Percentiles rank a stretch among this genome's conserved stretches.
Conservation (phyloP, 2,797 vertebrate species). For the Rhinichthys osculus region DNA sequence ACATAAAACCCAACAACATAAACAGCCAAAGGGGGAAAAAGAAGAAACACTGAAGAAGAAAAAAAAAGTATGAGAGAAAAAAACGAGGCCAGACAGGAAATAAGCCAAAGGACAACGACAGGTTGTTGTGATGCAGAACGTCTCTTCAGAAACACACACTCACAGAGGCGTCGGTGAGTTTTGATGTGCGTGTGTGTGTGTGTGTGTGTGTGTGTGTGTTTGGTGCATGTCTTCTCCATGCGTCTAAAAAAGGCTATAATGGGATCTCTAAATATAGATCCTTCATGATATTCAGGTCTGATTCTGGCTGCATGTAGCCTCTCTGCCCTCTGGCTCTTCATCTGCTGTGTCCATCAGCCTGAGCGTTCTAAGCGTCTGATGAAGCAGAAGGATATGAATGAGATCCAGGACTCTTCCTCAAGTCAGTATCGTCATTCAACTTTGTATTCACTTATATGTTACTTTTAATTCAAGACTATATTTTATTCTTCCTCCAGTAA, state of each 20-base stretch:
- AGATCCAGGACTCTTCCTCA: constrained; percentile 16
- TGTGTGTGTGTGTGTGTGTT: constrained; percentile 6
- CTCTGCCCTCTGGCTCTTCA: constrained; percentile 46
- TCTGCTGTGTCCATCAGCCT: constrained; percentile 48
- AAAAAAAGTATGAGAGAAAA: background rate
- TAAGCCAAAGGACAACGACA: constrained; percentile 8
- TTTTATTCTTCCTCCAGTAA: background rate
- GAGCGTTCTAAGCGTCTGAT: constrained; percentile 8
- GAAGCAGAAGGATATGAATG: constrained; percentile 14
- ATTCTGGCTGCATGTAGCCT: constrained; percentile 38
- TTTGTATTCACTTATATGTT: background rate
- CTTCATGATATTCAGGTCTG: constrained; percentile 48
- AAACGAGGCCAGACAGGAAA: constrained; percentile 10
- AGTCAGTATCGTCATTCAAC: background rate
- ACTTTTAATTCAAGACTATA: background rate
- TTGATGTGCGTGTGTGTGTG: constrained; percentile 3
- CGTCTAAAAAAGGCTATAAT: constrained; percentile 35
- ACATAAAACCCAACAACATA: constrained; percentile 29
- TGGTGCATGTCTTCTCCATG: constrained; percentile 11
- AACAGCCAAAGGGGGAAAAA: constrained; percentile 33
- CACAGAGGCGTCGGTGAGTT: background rate
- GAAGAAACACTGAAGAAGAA: background rate
- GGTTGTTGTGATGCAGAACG: constrained; percentile 23
- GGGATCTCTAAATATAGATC: constrained; percentile 48
- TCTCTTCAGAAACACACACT: background rate